Percentiles rank a stretch among this genome's conserved stretches.
Conservation (phyloP, 2,113 vertebrate genomes). For the Silurus meridionalis region DNA sequence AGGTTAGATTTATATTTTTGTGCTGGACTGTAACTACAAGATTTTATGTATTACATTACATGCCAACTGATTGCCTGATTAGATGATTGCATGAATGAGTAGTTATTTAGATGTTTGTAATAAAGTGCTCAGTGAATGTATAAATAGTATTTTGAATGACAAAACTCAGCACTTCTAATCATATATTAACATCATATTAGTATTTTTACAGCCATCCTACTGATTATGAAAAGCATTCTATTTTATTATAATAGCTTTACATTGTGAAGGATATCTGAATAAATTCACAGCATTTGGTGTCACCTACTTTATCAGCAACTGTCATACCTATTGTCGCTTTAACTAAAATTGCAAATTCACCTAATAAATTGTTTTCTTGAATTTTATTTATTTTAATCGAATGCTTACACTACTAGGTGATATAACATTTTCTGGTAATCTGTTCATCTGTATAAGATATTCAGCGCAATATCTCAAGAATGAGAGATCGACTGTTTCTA, state of each 20-base stretch:
- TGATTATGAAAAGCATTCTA: not conserved
- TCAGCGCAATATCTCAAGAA: not conserved
- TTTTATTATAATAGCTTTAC: slow-evolving; percentile 11
- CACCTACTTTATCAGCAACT: not conserved
- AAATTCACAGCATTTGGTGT: not conserved
- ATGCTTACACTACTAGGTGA: not conserved
- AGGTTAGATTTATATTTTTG: too few species aligned
- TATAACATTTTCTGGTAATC: not conserved
- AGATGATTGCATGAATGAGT: too few species aligned
- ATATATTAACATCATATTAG: not conserved
- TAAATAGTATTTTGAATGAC: not conserved
- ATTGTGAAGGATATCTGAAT: not conserved
- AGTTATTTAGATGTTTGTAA: not conserved
- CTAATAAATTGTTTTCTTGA: not conserved
- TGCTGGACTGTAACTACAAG: too few species aligned
- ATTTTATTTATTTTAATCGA: not conserved
- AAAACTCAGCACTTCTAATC: slow-evolving; percentile 19
- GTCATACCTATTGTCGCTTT: not conserved
- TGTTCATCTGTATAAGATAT: not conserved
- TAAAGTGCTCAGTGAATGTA: not conserved
- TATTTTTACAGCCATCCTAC: not conserved
- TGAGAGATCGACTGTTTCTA: not conserved
- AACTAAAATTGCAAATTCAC: not conserved
- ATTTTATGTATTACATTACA: too few species aligned
- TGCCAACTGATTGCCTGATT: too few species aligned